A percentile compares a stretch with the other conserved stretches of the same genome.
phyloP scores from a whole-genome alignment of 2,888 invertebrate genomes.

The Plemyria rubiginata region DNA sequence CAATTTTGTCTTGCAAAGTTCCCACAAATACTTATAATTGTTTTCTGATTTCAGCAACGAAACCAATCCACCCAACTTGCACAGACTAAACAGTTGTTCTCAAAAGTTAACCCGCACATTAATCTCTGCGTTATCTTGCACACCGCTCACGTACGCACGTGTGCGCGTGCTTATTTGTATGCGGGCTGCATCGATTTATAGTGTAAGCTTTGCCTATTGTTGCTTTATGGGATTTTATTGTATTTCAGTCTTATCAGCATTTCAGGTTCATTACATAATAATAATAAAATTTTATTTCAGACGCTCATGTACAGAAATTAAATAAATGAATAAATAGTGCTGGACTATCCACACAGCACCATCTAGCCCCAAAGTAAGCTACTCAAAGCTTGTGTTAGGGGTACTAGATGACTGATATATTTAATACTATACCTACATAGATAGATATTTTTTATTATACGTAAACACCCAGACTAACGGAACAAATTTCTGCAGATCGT shows the following conservation, averaged over 20 bases:
- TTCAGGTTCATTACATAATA: background rate
- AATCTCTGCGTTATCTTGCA: conserved; percentile 47
- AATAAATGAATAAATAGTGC: no score
- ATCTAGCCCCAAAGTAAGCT: no score
- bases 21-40: background rate
- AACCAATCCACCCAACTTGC: conserved; percentile 11
- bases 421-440: no score
- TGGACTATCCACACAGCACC: no score
- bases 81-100: conserved; percentile 36
- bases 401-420: no score
- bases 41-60: background rate
- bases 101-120: conserved; percentile 45
- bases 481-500: no score
- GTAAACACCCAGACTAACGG: no score
- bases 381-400: no score
- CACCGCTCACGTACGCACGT: conserved; percentile 58
- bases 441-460: no score
- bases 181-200: conserved; percentile 58
- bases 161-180: conserved; percentile 61
- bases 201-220: conserved; percentile 44
- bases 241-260: conserved; percentile 10
- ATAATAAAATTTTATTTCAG: no score
- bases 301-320: no score
- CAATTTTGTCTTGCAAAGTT: no score
- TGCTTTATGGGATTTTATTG: conserved; percentile 32